phyloP scores from a whole-genome alignment of 2,888 invertebrate species.

The Caenorhabditis japonica region DNA sequence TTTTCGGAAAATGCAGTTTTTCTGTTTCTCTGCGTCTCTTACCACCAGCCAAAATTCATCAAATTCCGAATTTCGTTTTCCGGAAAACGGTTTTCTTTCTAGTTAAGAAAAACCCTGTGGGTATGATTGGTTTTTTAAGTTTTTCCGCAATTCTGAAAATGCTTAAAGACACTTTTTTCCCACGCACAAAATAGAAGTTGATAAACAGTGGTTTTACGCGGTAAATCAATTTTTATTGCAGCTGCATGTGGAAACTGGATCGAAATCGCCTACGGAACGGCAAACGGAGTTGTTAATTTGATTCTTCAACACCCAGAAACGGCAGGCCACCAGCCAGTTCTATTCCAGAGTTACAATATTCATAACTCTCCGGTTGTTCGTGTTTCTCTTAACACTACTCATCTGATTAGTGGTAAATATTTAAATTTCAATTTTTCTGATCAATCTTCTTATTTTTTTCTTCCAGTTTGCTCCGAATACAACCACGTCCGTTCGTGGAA shows the following conservation, averaged over 20 bases:
- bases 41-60: too few species aligned
- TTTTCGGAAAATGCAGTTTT: too few species aligned
- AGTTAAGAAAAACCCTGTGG: too few species aligned
- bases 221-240: constrained; percentile 77
- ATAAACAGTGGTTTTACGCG: too few species aligned
- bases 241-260: constrained; percentile 98
- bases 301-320: constrained; percentile 99
- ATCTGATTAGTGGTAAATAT: constrained; percentile 87
- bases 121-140: too few species aligned
- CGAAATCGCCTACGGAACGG: constrained; percentile 98
- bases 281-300: constrained; percentile 90
- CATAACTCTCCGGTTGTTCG: constrained; percentile 72
- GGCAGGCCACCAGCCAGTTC: constrained; percentile 95
- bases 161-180: too few species aligned
- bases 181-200: too few species aligned
- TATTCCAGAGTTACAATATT: constrained; percentile 84
- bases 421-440: background rate
- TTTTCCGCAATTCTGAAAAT: too few species aligned
- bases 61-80: too few species aligned
- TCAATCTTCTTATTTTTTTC: background rate
- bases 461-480: constrained; percentile 89
- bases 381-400: constrained; percentile 88
- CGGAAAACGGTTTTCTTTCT: too few species aligned
- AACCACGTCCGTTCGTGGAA: constrained; percentile 98
- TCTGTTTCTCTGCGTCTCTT: too few species aligned